Evolutionary conservation across 2,797 vertebrate species (phyloP).

Genomic region (Potorous gilbertii): DNA sequence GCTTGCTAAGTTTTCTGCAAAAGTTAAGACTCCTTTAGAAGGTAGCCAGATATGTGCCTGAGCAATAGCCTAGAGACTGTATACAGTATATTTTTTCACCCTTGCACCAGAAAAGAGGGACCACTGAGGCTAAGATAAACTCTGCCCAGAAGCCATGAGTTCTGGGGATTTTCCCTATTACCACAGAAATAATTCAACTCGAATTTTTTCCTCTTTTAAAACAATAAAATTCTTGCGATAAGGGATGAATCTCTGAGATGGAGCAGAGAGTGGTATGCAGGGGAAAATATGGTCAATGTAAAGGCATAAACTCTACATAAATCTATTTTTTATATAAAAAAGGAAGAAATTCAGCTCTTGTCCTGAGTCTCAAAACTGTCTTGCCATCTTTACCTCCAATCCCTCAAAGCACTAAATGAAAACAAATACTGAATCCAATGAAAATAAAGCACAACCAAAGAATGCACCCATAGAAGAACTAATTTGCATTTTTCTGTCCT

Average conservation of each 20-base stretch:
- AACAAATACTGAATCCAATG: constrained; percentile 43
- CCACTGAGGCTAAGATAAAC: neutral
- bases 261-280: neutral
- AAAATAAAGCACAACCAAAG: constrained; percentile 33
- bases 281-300: neutral
- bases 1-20: neutral
- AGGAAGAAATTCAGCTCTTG: neutral
- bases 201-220: neutral
- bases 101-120: neutral
- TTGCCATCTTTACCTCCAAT: neutral
- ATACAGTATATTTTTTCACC: neutral
- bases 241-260: neutral
- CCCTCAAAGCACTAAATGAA: constrained; percentile 11
- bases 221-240: neutral
- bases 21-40: neutral
- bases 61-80: neutral
- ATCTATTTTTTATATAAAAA: neutral
- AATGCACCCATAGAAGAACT: constrained; percentile 1
- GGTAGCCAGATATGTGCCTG: neutral
- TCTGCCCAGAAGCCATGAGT: neutral
- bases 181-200: neutral
- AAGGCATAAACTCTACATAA: neutral
- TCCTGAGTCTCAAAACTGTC: neutral
- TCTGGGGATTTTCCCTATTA: neutral
- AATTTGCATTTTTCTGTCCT: neutral